Conservation (phyloP, 2,888 invertebrate species). For the Cepaea hortensis region DNA sequence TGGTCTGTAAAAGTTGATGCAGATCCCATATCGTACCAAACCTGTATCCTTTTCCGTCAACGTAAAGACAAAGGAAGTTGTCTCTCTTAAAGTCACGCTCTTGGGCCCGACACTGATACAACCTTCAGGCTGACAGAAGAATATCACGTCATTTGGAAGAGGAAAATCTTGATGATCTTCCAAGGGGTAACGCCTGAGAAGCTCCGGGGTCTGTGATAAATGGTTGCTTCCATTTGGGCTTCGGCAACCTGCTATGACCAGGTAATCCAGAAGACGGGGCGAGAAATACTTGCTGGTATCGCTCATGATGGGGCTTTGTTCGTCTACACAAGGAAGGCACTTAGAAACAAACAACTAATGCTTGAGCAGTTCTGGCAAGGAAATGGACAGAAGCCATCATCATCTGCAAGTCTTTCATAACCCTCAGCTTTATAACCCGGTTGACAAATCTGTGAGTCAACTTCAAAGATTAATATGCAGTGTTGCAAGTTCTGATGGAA, state of each 20-base stretch:
- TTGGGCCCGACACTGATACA: slow-evolving; percentile 91
- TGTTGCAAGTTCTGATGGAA: neutral
- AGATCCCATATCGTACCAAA: slow-evolving; percentile 87
- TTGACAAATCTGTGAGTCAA: neutral
- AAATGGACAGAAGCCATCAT: neutral
- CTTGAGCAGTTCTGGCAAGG: neutral
- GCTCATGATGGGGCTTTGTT: slow-evolving; percentile 23
- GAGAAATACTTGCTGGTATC: slow-evolving; percentile 77
- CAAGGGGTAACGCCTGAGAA: slow-evolving; percentile 92
- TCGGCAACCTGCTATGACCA: slow-evolving; percentile 95
- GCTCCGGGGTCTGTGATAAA: slow-evolving; percentile 88
- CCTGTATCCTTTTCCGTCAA: slow-evolving; percentile 99
- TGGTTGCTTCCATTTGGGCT: slow-evolving; percentile 78
- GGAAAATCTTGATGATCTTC: slow-evolving; percentile 98
- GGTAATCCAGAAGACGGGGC: slow-evolving; percentile 87
- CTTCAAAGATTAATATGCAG: too few species aligned
- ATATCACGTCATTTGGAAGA: slow-evolving; percentile 97
- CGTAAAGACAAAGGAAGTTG: slow-evolving; percentile 97
- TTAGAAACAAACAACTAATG: neutral
- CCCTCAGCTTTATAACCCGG: neutral
- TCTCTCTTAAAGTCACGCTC: slow-evolving; percentile 83
- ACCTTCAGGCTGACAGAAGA: slow-evolving; percentile 99
- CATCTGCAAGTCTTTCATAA: neutral
- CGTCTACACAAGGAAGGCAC: slow-evolving; percentile 17
- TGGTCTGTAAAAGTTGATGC: slow-evolving; percentile 97